These are phyloP conservation scores for Galaxea fascicularis DNA, from an alignment of 92 coral and sea anemone genomes.

Conservation along the genomic window DNA sequence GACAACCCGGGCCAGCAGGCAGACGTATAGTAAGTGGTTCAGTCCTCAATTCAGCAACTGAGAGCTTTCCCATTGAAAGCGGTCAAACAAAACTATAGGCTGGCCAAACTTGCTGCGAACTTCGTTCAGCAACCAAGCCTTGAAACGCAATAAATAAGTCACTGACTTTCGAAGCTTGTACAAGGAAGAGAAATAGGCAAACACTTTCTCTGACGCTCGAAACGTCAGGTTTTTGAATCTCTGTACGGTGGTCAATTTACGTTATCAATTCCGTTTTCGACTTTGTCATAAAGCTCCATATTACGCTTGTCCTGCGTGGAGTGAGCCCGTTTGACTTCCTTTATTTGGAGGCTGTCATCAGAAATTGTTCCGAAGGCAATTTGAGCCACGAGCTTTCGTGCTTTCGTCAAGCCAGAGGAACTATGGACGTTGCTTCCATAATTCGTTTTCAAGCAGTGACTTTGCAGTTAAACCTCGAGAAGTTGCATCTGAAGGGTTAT, in stretches of 20 bases:
- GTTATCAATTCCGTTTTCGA: no score
- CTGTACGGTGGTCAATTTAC: no score
- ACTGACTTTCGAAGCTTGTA: conserved; percentile 28
- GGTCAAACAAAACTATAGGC: neutral
- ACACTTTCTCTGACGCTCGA: no score
- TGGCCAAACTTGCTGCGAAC: conserved; percentile 18
- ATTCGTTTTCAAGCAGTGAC: neutral
- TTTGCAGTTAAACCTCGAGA: conserved; percentile 45
- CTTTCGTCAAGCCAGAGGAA: conserved; percentile 40
- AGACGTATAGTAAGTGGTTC: no score
- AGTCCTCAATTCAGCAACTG: conserved; percentile 60
- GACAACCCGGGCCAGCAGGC: no score
- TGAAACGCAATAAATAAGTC: conserved; percentile 56
- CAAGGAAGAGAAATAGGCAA: conserved; percentile 46
- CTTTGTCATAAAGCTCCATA: conserved; percentile 11
- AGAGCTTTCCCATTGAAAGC: neutral
- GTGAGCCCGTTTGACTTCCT: conserved; percentile 13
- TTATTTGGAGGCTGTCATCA: conserved; percentile 39
- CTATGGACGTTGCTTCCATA: conserved; percentile 41
- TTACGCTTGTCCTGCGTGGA: neutral
- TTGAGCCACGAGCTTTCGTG: conserved; percentile 14
- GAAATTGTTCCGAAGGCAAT: neutral
- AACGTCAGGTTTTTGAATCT: no score
- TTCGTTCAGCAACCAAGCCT: conserved; percentile 20
- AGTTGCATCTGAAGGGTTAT: conserved; percentile 48